Evolutionary conservation across 2,113 vertebrate genomes (phyloP).

Genomic region (Sapajus apella): DNA sequence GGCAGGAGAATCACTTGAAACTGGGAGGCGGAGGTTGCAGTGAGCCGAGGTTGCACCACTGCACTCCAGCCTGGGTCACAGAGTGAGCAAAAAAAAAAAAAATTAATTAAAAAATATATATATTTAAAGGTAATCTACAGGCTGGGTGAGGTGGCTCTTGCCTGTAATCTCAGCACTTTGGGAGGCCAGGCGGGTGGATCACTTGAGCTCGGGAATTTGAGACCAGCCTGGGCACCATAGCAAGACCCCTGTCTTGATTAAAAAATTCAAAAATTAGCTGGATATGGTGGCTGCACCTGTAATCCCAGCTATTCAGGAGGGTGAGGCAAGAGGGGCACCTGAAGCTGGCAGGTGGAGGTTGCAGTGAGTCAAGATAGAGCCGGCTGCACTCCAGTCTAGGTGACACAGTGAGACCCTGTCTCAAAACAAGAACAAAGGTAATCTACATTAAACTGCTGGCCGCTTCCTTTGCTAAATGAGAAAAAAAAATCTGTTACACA

Average conservation of each 20-base stretch:
- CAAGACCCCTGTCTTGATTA: not conserved
- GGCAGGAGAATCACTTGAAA: no score
- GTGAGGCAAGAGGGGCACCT: not conserved
- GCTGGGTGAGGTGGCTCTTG: not conserved
- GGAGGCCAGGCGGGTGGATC: not conserved
- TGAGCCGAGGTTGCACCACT: no score
- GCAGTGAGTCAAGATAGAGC: no score
- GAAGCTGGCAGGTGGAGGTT: no score
- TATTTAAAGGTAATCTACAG: no score
- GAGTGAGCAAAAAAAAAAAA: no score
- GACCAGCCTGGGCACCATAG: not conserved
- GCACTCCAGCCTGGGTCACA: no score
- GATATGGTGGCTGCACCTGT: not conserved
- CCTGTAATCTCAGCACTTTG: not conserved
- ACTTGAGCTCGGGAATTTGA: not conserved
- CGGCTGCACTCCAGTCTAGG: no score
- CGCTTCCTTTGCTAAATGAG: not conserved
- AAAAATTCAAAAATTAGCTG: not conserved
- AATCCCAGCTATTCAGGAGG: not conserved
- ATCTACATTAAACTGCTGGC: not conserved
- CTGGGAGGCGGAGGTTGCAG: no score
- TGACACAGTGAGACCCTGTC: no score
- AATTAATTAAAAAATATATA: no score
- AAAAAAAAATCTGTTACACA: not conserved
- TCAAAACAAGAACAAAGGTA: not conserved